Evolutionary conservation across 2,797 vertebrate species (phyloP), one percentile per base, ranked within the genome.

Genomic region (Protosalanx chinensis): DNA sequence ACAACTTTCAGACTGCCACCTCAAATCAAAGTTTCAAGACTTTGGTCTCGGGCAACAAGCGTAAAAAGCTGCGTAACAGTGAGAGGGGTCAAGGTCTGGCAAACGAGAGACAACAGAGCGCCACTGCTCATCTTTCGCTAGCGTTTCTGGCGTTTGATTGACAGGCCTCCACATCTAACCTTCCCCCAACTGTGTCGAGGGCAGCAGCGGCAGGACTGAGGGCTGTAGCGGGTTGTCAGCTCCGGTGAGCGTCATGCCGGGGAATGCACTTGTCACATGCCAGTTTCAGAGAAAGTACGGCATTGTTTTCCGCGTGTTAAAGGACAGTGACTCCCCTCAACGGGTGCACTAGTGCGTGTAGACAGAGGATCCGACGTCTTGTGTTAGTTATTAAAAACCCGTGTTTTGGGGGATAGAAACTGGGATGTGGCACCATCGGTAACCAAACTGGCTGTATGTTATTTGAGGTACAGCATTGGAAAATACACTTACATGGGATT

Each of bases 61-160:
- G 75, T 72, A 79, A 79, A 74, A 53, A 84, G 53, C 61, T 35
- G 68, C 78, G 7, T 58, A 1, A 80, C 78, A 51, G 23, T 18
- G 13, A 46, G 41, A 46, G 61, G 64, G 60, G 62, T 88, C 78
- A 83, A 81, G 76, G 67, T 35, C 65, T 33, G 10, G 76, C 46
- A 67, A 72, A 73, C 41, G 41, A 46, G 41, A 46, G 41, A 46
- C 41, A 13, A 46, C 59, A 13, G 49, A 75, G 77, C 63, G 75
- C 87, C 86, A 90, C 71, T 53, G 79, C 88, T 88, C 86, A 78
- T 86, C 83, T 63, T 61, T 58, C 10, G 65, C 79, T 30, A 91
- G 76, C 77, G 68, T 79, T 89, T 90, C 77, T 90, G 91, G 91
- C 84, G 82, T 76, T 90, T 91, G 88, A 92, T 74, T 90, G 90